Conservation (phyloP, 2,888 invertebrate species). For the Sinopyrophorus schimmeli region DNA sequence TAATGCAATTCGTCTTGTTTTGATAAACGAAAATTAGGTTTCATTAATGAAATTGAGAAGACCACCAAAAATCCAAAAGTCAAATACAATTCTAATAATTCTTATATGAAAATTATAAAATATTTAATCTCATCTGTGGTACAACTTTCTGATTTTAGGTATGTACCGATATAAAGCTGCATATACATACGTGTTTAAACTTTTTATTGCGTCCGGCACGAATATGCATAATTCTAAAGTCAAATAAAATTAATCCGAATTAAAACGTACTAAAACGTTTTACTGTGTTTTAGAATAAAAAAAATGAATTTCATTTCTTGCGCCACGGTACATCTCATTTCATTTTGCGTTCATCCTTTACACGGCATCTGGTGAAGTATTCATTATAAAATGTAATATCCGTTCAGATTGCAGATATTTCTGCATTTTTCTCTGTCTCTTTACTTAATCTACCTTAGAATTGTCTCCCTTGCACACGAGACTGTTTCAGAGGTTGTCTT, state of each 20-base stretch:
- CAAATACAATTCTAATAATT: too few species aligned
- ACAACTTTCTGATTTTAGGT: too few species aligned
- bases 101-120: too few species aligned
- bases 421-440: slow-evolving; percentile 47
- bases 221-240: too few species aligned
- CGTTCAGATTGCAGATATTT: slow-evolving; percentile 47
- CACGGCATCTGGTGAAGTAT: slow-evolving; percentile 47
- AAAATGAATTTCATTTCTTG: slow-evolving; percentile 24
- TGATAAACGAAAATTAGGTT: too few species aligned
- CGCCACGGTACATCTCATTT: slow-evolving; percentile 26
- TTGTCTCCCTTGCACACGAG: slow-evolving; percentile 27
- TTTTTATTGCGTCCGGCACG: too few species aligned
- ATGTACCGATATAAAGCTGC: too few species aligned
- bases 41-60: too few species aligned
- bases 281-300: slow-evolving; percentile 22
- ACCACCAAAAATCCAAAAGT: too few species aligned
- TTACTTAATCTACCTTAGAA: slow-evolving; percentile 40
- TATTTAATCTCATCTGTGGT: too few species aligned
- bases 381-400: slow-evolving; percentile 54
- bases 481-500: slow-evolving; percentile 28
- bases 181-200: too few species aligned
- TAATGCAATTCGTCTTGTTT: too few species aligned
- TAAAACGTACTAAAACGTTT: slow-evolving; percentile 19
- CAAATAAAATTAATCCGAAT: slow-evolving; percentile 22
- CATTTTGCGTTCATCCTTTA: slow-evolving; percentile 28